phyloP scores from a whole-genome alignment of 2,888 invertebrate species.

The Agelastica alni region DNA sequence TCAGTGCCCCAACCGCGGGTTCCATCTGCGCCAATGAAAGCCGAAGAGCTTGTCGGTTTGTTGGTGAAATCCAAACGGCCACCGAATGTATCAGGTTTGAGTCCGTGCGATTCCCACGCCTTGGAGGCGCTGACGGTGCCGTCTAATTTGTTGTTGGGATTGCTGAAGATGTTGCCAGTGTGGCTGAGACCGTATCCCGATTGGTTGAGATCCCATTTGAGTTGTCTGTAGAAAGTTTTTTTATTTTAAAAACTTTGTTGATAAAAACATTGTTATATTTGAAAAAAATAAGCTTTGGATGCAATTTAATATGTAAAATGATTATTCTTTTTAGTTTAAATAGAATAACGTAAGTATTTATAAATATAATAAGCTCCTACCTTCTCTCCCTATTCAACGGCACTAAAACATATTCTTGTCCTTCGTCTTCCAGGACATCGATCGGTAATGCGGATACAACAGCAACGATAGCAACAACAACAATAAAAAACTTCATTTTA shows the following conservation, averaged over 20 bases:
- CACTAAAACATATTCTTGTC: constrained; percentile 27
- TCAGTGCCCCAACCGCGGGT: constrained; percentile 40
- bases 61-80: constrained; percentile 43
- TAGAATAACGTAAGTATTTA: no score
- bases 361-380: no score
- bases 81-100: constrained; percentile 39
- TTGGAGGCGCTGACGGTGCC: constrained; percentile 40
- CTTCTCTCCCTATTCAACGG: constrained; percentile 30
- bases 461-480: constrained; percentile 19
- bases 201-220: constrained; percentile 24
- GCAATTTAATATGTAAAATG: no score
- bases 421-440: constrained; percentile 33
- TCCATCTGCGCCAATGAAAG: constrained; percentile 38
- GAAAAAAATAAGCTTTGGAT: no score
- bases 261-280: no score
- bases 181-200: constrained; percentile 32
- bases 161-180: constrained; percentile 39
- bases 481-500: constrained; percentile 29
- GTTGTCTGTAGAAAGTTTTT: constrained; percentile 26
- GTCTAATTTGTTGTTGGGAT: constrained; percentile 36
- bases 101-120: constrained; percentile 36
- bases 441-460: constrained; percentile 33
- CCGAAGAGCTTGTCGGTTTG: constrained; percentile 38
- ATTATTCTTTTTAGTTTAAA: no score
- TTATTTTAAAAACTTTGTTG: no score